Base-by-base conservation (phyloP, 2,888 invertebrate genomes). In the Ptychoptera contaminata region DNA sequence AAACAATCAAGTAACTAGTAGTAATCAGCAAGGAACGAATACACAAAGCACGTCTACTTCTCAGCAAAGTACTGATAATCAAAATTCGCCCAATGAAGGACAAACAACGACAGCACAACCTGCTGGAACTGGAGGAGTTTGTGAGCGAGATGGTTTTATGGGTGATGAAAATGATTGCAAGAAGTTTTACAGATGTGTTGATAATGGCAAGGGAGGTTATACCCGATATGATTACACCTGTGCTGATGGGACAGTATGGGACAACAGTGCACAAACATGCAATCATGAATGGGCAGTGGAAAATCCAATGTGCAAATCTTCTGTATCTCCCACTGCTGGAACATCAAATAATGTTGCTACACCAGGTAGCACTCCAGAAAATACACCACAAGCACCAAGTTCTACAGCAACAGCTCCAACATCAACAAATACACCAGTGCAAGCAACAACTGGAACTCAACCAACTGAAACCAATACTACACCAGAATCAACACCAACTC, bases 121-220 rank as follows among this genome's bases (percentile, higher is more conserved):
- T 36, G 35, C 37, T 42, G 30, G 41, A 16, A 5, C 23, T 23
- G 23, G 23, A 5, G 23, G 23, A 23, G 16, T 57, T 40, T 70
- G 70, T 45, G 51, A 50, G 8, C 50, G 56, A 15, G 67, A 67
- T 42, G 68, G 66, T 16, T 70, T 66, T 50, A 54, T 69, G 12
- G 57, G 63, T 0, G 67, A 71, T 53, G 49, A 56, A n/a, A 47
- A 55, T 2, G 67, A 75, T 50, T 76, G 76, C 47, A 67, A 61
- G 35, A 75, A 74, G 50, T 76, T 76, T 56, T 73, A 73, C 52
- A 67, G 76, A 46, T 76, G 76, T 52, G 66, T 68, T 0, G 56
- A 63, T 39, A 58, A 67, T 47, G 66, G 62, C 1, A 56, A 60
- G n/a, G 67, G 66, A 3, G 60, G 59, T 1, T 67, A 62, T 45